Evolutionary conservation across 2,888 invertebrate genomes (phyloP), one percentile per base, ranked within the genome.

Genomic region (Platycheirus rosarum): DNA sequence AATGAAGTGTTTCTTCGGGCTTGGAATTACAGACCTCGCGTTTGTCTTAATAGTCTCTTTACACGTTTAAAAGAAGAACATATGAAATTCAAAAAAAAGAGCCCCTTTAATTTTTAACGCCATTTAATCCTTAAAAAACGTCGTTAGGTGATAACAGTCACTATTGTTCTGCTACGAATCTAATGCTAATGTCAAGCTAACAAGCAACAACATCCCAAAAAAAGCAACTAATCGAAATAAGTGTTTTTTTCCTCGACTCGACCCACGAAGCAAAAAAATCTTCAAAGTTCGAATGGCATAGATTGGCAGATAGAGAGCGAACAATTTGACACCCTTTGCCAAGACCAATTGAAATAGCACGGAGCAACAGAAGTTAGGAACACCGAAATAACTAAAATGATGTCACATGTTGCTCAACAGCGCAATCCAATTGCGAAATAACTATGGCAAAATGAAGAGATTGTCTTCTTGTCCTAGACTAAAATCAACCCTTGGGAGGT

Each of bases 341-440:
- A 32, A 51, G 11, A 23, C 29, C 9, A 4, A 20, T 2, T 16
- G 7, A 35, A 40, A 51, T 20, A 46, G 7, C 16, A 42, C 26
- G 63, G 13, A 77, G 35, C 60, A 57, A 66, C 40, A 60, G 46
- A 55, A 62, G 51, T 13, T 49, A 66, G 32, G 46, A 79, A 65
- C 55, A 80, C 60, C 57, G 35, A 65, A 75, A 55, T 66, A 70
- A 55, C 62, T 62, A 62, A 76, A 82, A 71, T 68, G 71, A 82
- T 71, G 75, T 82, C 80, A 82, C 80, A 82, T 82, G 80, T 76
- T 82, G 80, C 80, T 82, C 71, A 71, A 82, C 76, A 68, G 65
- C 69, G 65, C 74, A 65, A 74, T 74, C 51, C 79, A 74, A 79
- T 74, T 69, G 79, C 63, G 69, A 74, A 70, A 79, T 79, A 74